Base-by-base conservation (phyloP, 2,113 vertebrate genomes). In the Syngnathoides biaculeatus region DNA sequence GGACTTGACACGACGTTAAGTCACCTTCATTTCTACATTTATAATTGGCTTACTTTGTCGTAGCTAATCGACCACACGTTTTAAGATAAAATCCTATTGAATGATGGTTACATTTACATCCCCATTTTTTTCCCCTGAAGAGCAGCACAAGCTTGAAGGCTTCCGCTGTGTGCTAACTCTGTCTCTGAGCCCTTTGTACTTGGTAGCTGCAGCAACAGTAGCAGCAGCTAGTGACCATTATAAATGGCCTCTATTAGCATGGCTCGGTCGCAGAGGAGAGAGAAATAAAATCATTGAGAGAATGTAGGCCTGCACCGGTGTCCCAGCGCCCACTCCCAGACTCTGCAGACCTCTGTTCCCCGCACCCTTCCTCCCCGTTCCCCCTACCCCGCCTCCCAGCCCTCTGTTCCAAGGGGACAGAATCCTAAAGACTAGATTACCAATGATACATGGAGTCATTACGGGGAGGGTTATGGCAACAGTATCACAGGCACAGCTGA, bases 201-300 rank as follows among this genome's bases (percentile, higher is more conserved):
- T 66, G 75, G 77, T 65, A 78, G 83, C 79, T 73, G 82, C 72
- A 74, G 74, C 80, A 69, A 68, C 79, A 74, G 79, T 78, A 73
- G 68, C 74, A 82, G 81, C 84, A 87, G 83, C 80, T 79, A 65
- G 82, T 89, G 87, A 91, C 84, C 84, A 80, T 91, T 89, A 91
- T 86, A 89, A 90, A 91, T 89, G 90, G 88, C 86, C 85, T 89
- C 89, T 88, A 90, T 91, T 91, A 91, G 84, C 86, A 88, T 87
- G 84, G 86, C 84, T 83, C 68, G 78, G 86, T 83, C 77, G 80
- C 84, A 84, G 84, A 86, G 82, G 83, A 84, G 82, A 82, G 79
- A 84, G 85, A 87, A 90, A 91, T 88, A 88, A 88, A 91, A 90
- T 90, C 87, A 87, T 85, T 88, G 87, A 80, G 85, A 87, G 83